Conservation (phyloP, 2,888 invertebrate species). For the Coleophora flavipennella region DNA sequence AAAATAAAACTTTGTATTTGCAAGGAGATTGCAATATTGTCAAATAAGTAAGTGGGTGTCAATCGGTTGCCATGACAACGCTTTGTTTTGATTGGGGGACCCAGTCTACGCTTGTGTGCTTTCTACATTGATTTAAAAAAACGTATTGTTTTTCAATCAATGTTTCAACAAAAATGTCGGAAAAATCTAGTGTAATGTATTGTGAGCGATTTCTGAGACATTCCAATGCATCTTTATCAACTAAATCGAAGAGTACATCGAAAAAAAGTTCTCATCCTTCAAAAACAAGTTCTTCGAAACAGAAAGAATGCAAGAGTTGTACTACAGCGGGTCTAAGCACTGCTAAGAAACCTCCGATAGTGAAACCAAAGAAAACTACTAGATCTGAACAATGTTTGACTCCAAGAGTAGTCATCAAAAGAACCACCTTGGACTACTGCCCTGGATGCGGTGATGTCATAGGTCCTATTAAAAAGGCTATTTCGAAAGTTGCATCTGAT, state of each 20-base stretch:
- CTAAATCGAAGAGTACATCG: constrained; percentile 16
- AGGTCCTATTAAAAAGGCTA: not conserved
- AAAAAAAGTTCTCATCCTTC: constrained; percentile 37
- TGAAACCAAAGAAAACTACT: constrained; percentile 35
- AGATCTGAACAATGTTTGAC: constrained; percentile 38
- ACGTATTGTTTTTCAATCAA: no score
- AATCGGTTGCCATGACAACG: constrained; percentile 22
- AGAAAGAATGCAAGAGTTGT: constrained; percentile 30
- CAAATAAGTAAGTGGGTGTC: not conserved
- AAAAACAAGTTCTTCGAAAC: constrained; percentile 15
- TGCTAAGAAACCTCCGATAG: constrained; percentile 8
- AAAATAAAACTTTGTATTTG: no score
- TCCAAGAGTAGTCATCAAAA: constrained; percentile 13
- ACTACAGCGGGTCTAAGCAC: constrained; percentile 30
- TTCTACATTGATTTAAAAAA: no score
- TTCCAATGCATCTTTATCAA: constrained; percentile 5
- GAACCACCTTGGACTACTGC: constrained; percentile 17
- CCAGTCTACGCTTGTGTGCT: no score
- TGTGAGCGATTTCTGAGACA: constrained; percentile 19
- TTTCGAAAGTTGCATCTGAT: no score
- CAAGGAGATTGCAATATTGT: no score
- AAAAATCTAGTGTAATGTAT: constrained; percentile 8
- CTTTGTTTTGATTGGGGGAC: constrained; percentile 10
- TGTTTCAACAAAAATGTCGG: constrained; percentile 12
- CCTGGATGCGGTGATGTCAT: constrained; percentile 39